Conservation (phyloP, 2,888 invertebrate genomes). For the Eupeodes latifasciatus region DNA sequence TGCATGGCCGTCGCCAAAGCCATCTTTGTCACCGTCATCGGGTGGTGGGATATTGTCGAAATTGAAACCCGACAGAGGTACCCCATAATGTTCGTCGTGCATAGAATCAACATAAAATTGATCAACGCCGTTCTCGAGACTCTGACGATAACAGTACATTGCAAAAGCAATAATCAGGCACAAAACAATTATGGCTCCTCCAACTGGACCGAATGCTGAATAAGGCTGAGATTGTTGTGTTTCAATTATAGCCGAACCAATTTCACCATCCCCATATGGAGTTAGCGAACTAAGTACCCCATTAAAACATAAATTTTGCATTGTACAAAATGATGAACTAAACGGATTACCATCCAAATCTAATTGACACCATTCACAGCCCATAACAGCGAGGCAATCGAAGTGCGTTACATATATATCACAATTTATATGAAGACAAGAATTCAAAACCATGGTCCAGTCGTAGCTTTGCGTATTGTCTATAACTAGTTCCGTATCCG, state of each 20-base stretch:
- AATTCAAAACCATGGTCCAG: constrained; percentile 86
- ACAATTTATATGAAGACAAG: constrained; percentile 89
- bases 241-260: constrained; percentile 82
- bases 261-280: constrained; percentile 87
- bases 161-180: constrained; percentile 92
- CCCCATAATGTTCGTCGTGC: constrained; percentile 85
- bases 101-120: constrained; percentile 85
- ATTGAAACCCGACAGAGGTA: constrained; percentile 90
- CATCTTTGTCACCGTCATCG: constrained; percentile 81
- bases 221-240: constrained; percentile 85
- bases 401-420: constrained; percentile 87
- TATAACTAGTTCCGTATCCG: constrained; percentile 79
- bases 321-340: constrained; percentile 90
- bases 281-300: constrained; percentile 93
- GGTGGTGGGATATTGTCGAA: constrained; percentile 87
- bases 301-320: constrained; percentile 92
- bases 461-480: constrained; percentile 81
- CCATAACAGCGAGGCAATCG: constrained; percentile 90
- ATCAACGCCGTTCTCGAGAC: constrained; percentile 84
- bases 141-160: constrained; percentile 93
- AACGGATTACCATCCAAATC: constrained; percentile 90
- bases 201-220: constrained; percentile 93
- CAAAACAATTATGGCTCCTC: constrained; percentile 93
- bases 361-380: constrained; percentile 96
- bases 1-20: constrained; percentile 85